Evolutionary conservation across 2,113 vertebrate genomes (phyloP), one percentile per base, ranked within the genome.

Genomic region (Istiophorus platypterus): DNA sequence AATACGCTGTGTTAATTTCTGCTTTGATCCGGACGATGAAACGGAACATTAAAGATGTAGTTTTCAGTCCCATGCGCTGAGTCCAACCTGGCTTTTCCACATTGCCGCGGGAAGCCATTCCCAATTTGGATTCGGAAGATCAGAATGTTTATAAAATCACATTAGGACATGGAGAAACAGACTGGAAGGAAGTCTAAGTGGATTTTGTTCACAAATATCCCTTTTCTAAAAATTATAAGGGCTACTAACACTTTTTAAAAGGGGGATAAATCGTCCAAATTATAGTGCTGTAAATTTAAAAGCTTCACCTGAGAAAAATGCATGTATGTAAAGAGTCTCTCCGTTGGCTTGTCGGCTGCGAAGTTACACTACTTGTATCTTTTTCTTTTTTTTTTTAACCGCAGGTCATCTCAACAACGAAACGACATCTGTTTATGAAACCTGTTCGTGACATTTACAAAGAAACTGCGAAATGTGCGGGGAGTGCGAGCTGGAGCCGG

Each of bases 371-470:
- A 51, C 47, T 13, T n/a, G 37, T 64, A 54, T 77, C 31, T 79
- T 61, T 49, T 34, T 34, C n/a, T n/a, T n/a, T n/a, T n/a, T n/a
- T n/a, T n/a, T n/a, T n/a, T n/a, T n/a, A n/a, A 57, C 11, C 34
- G 17, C 3, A 5, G 66, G 84, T 83, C 67, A 26, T 72, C 68
- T 62, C 57, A 80, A 76, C 69, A 81, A 63, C 26, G 47, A 70
- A 66, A 72, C 63, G 20, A 76, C 85, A 73, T 68, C 69, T 81
- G 80, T 88, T 87, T 79, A 70, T 77, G 59, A 77, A 80, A 80
- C 76, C 73, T 47, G 76, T 24, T 24, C 24, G 37, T 82, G 85
- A 78, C 80, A 91, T 86, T 91, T 86, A 80, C 78, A 82, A 78
- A 85, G 72, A 80, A 80, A 80, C 61, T 57, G 61, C 64, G 75